These are phyloP conservation scores for Andrena trimmerana DNA, from an alignment of 2,888 invertebrate genomes.

Conservation along the genomic window DNA sequence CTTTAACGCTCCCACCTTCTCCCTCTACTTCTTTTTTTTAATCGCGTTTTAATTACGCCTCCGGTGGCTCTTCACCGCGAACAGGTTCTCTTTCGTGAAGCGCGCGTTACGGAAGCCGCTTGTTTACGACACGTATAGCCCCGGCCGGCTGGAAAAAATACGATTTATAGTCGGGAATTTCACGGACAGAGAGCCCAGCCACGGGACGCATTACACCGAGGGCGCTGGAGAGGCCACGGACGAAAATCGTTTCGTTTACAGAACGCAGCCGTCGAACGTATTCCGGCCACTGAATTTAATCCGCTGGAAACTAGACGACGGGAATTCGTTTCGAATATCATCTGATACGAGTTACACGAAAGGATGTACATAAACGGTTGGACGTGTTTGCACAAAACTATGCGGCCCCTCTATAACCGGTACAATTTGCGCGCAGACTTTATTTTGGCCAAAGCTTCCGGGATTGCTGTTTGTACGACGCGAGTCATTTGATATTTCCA, in stretches of 20 bases:
- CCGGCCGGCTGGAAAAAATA: conserved; percentile 7
- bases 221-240: conserved; percentile 5
- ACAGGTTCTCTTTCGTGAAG: conserved; percentile 20
- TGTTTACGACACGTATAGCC: conserved; percentile 7
- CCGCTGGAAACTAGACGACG: conserved; percentile 50
- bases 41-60: conserved; percentile 41
- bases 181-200: not conserved
- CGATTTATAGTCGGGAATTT: conserved; percentile 43
- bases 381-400: conserved; percentile 54
- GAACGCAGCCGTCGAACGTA: conserved; percentile 40
- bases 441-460: conserved; percentile 53
- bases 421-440: conserved; percentile 55
- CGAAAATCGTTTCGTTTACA: conserved; percentile 40
- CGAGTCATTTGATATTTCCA: conserved; percentile 19
- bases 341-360: conserved; percentile 43
- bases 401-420: conserved; percentile 36
- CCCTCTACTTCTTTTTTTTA: not conserved
- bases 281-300: conserved; percentile 56
- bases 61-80: not conserved
- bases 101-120: conserved; percentile 13
- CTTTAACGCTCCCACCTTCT: conserved; percentile 15
- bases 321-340: conserved; percentile 51
- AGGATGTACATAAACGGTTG: conserved; percentile 17
- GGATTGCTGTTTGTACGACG: conserved; percentile 39
- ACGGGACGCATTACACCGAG: conserved; percentile 18